Conservation (phyloP, 2,797 vertebrate species). For the Mastacembelus armatus region DNA sequence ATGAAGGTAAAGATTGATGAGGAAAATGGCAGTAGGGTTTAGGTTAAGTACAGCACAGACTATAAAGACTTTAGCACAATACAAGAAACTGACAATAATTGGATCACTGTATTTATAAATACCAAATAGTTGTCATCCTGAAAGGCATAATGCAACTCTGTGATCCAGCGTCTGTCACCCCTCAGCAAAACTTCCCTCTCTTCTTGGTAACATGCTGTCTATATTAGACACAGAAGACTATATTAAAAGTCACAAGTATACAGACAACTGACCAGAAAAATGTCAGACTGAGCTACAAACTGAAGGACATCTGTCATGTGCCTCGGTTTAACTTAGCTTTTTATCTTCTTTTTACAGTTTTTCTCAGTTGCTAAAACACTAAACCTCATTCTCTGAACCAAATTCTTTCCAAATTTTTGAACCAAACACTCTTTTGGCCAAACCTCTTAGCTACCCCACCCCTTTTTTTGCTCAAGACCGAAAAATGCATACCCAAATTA, state of each 20-base stretch:
- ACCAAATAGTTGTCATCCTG: slow-evolving; percentile 92
- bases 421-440: too few species aligned
- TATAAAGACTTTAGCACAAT: background rate
- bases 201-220: slow-evolving; percentile 91
- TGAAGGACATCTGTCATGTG: background rate
- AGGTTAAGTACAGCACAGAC: background rate
- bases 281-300: too few species aligned
- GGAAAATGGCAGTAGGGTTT: background rate
- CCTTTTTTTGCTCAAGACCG: too few species aligned
- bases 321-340: background rate
- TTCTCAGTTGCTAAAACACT: too few species aligned
- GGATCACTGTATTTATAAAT: too few species aligned
- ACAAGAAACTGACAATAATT: too few species aligned
- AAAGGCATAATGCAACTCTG: slow-evolving; percentile 91
- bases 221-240: slow-evolving; percentile 4
- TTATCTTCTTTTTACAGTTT: background rate
- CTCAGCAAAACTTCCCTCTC: slow-evolving; percentile 89
- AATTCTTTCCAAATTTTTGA: too few species aligned
- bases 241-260: background rate
- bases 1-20: background rate
- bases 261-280: background rate
- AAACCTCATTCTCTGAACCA: too few species aligned
- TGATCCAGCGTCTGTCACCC: slow-evolving; percentile 90
- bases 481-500: too few species aligned
- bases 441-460: too few species aligned